phyloP scores from a whole-genome alignment of 2,797 vertebrate genomes.

The Girardinus metallicus region DNA sequence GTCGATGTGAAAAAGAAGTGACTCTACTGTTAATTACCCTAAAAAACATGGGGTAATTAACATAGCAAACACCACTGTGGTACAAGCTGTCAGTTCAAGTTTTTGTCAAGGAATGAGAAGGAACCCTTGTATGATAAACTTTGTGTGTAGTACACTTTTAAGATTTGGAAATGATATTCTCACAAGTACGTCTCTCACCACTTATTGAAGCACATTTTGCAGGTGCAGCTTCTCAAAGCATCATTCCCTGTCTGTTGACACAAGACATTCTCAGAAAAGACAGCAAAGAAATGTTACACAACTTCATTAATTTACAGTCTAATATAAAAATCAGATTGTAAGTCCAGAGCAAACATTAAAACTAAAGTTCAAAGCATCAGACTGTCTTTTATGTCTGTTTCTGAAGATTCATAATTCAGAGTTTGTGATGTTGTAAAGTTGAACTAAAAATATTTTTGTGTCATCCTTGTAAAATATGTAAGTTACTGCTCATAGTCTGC shows the following conservation, averaged over 20 bases:
- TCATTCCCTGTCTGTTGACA: slow-evolving; percentile 3
- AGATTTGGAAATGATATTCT: neutral
- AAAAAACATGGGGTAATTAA: neutral
- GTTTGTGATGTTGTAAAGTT: slow-evolving; percentile 13
- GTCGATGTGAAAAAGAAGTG: neutral
- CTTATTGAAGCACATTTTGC: neutral
- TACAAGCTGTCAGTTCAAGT: neutral
- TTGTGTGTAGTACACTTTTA: neutral
- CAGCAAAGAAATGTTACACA: neutral
- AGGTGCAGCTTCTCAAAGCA: slow-evolving; percentile 1
- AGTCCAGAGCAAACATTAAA: slow-evolving; percentile 25
- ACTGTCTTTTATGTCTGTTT: slow-evolving; percentile 47
- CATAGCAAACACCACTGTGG: neutral
- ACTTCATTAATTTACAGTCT: slow-evolving; percentile 11
- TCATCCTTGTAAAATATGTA: slow-evolving; percentile 8
- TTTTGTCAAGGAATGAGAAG: neutral
- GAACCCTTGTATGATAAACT: neutral
- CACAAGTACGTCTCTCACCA: neutral
- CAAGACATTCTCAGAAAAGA: slow-evolving; percentile 3
- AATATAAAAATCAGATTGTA: slow-evolving; percentile 25
- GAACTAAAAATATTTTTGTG: slow-evolving; percentile 23
- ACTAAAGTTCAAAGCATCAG: slow-evolving; percentile 37
- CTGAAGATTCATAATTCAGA: slow-evolving; percentile 35
- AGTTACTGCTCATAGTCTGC: slow-evolving; percentile 4
- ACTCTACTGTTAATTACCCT: neutral